Percentiles rank a stretch among this genome's conserved stretches.
phyloP scores from a whole-genome alignment of 2,888 invertebrate genomes.

The Eumerus sabulonum region DNA sequence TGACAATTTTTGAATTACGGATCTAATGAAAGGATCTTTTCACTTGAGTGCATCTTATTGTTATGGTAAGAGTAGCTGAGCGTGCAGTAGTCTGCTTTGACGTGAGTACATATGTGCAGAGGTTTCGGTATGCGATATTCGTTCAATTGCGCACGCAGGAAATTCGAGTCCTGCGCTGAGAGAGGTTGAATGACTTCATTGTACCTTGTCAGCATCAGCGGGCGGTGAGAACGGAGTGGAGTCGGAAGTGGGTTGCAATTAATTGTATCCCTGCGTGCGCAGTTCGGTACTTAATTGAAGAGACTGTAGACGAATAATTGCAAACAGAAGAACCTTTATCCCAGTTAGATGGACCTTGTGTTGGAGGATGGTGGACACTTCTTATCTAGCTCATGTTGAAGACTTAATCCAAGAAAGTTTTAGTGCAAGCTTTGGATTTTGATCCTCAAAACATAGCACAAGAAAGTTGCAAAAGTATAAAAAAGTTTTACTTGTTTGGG shows the following conservation, averaged over 20 bases:
- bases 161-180: background rate
- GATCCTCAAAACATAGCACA: too few relatives aligned
- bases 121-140: conserved; percentile 30
- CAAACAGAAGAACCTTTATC: too few relatives aligned
- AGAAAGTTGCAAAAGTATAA: too few relatives aligned
- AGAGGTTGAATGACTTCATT: conserved; percentile 21
- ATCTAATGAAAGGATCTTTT: conserved; percentile 53
- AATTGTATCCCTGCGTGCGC: conserved; percentile 29
- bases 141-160: conserved; percentile 29
- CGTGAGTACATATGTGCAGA: conserved; percentile 3
- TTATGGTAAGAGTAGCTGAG: conserved; percentile 31
- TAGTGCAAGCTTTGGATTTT: too few relatives aligned
- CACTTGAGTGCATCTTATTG: conserved; percentile 37
- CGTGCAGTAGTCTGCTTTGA: conserved; percentile 12
- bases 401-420: too few relatives aligned
- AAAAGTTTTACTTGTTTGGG: too few relatives aligned
- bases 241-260: conserved; percentile 31
- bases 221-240: conserved; percentile 10
- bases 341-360: too few relatives aligned
- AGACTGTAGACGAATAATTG: too few relatives aligned
- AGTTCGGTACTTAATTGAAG: conserved; percentile 43
- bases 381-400: too few relatives aligned
- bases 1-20: conserved; percentile 41
- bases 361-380: too few relatives aligned
- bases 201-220: conserved; percentile 57